A percentile compares a stretch with the other conserved stretches of the same genome.
These are phyloP conservation scores for Eupithecia vulgata DNA, from an alignment of 2,888 invertebrate species.

Conservation along the genomic window DNA sequence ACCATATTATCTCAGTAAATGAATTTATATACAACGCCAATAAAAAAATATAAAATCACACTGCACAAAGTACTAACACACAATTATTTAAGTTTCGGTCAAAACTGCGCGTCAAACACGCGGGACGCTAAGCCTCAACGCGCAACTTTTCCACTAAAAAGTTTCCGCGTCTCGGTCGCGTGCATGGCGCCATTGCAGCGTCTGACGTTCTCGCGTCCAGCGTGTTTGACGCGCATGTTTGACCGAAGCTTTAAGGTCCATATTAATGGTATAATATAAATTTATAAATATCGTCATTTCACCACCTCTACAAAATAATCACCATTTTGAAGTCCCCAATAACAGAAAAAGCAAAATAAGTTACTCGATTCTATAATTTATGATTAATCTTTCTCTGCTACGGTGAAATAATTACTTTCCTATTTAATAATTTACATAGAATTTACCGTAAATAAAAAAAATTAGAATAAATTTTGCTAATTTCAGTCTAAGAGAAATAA, in stretches of 20 bases:
- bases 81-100: neutral
- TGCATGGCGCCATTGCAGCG: neutral
- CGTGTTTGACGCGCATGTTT: neutral
- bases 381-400: neutral
- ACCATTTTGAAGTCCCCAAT: neutral
- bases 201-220: neutral
- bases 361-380: neutral
- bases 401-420: neutral
- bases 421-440: neutral
- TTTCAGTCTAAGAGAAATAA: constrained; percentile 34
- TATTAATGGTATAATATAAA: too few relatives aligned
- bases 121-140: neutral
- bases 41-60: neutral
- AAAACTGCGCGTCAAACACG: neutral
- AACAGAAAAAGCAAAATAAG: neutral
- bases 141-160: neutral
- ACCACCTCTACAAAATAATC: neutral
- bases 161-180: neutral
- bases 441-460: constrained; percentile 7
- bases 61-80: neutral
- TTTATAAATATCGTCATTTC: too few relatives aligned
- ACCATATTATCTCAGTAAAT: constrained; percentile 7
- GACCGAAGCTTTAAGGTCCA: neutral
- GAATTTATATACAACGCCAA: neutral
- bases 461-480: constrained; percentile 11